These are phyloP conservation scores for Oxystoma pomonae DNA, from an alignment of 2,888 invertebrate genomes.

Conservation along the genomic window DNA sequence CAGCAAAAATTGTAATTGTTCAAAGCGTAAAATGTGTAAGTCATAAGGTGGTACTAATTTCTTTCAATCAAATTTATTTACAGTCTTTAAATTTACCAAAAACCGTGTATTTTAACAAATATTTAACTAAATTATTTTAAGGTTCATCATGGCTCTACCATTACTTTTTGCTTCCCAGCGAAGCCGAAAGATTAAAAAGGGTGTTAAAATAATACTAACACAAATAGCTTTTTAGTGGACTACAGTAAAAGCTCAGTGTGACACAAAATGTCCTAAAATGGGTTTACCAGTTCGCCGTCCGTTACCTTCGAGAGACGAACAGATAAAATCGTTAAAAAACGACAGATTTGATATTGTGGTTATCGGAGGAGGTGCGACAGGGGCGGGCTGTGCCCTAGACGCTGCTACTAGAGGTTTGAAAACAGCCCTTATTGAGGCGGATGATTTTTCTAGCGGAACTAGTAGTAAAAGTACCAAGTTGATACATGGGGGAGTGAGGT, in stretches of 20 bases:
- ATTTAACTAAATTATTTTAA: no score
- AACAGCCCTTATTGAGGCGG: slow-evolving; percentile 60
- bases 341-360: slow-evolving; percentile 85
- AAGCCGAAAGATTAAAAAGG: no score
- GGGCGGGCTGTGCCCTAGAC: slow-evolving; percentile 93
- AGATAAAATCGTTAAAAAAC: slow-evolving; percentile 72
- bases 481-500: slow-evolving; percentile 95
- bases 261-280: slow-evolving; percentile 42
- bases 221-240: slow-evolving; percentile 37
- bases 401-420: slow-evolving; percentile 73
- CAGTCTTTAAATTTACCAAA: no score
- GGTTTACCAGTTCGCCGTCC: slow-evolving; percentile 52
- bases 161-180: no score
- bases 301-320: slow-evolving; percentile 74
- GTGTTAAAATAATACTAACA: no score
- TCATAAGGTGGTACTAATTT: no score
- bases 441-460: slow-evolving; percentile 94
- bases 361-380: slow-evolving; percentile 97
- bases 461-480: slow-evolving; percentile 96
- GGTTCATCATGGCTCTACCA: no score
- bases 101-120: no score
- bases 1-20: no score
- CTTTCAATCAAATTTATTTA: no score
- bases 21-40: no score
- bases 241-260: slow-evolving; percentile 37